phyloP scores from a whole-genome alignment of 2,888 invertebrate genomes.

The Cheilosia impressa region DNA sequence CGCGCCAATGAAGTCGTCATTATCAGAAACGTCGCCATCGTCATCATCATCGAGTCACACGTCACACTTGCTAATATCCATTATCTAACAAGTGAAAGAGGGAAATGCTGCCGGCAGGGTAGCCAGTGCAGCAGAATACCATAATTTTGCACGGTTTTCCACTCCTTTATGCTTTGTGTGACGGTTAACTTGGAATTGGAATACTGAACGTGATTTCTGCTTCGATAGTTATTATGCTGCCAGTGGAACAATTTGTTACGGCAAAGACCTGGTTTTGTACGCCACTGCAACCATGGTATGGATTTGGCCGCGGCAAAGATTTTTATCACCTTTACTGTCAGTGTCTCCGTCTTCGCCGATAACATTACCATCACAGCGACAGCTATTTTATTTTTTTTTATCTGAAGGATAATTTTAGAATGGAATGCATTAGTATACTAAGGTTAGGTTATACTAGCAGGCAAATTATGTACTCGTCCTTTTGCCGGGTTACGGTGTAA shows the following conservation, averaged over 20 bases:
- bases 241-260: slow-evolving; percentile 33
- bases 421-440: background rate
- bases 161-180: background rate
- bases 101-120: slow-evolving; percentile 32
- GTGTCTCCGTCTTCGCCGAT: background rate
- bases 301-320: slow-evolving; percentile 31
- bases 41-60: background rate
- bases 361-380: background rate
- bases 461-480: slow-evolving; percentile 49
- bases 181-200: slow-evolving; percentile 23
- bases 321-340: slow-evolving; percentile 17
- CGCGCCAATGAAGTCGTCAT: background rate
- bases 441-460: background rate
- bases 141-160: slow-evolving; percentile 26
- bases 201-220: slow-evolving; percentile 39
- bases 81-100: slow-evolving; percentile 53
- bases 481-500: slow-evolving; percentile 58
- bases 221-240: slow-evolving; percentile 15
- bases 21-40: background rate
- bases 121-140: slow-evolving; percentile 23
- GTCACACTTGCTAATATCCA: slow-evolving; percentile 25
- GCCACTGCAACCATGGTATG: slow-evolving; percentile 19
- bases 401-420: slow-evolving; percentile 42
- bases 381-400: background rate
- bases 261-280: slow-evolving; percentile 37